These are phyloP conservation scores for Sclerodermus sp. DNA, from an alignment of 2,888 invertebrate species.

Conservation along the genomic window DNA sequence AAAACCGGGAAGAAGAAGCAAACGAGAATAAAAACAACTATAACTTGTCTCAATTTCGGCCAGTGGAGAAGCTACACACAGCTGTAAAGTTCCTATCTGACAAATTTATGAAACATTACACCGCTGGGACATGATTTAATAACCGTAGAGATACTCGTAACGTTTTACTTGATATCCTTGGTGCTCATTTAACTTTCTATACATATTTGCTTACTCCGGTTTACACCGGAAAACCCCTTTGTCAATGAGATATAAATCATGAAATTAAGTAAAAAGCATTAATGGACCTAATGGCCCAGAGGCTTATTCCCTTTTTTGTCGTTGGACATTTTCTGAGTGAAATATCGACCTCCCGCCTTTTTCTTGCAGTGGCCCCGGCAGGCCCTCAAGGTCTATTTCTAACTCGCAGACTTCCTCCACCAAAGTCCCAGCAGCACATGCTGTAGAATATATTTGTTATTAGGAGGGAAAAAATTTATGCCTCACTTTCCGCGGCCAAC, in stretches of 20 bases:
- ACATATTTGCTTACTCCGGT: too few species aligned
- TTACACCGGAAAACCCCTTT: too few species aligned
- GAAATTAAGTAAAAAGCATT: too few species aligned
- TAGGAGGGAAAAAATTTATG: too few species aligned
- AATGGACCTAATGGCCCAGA: too few species aligned
- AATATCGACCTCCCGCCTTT: constrained; percentile 27
- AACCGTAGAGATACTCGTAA: constrained; percentile 9
- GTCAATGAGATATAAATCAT: too few species aligned
- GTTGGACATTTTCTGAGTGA: constrained; percentile 15
- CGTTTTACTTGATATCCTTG: too few species aligned
- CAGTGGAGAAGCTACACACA: constrained; percentile 23
- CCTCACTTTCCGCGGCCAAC: too few species aligned
- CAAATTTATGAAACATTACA: constrained; percentile 31
- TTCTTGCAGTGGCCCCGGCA: constrained; percentile 10
- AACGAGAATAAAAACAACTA: constrained; percentile 5
- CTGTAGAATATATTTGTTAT: too few species aligned
- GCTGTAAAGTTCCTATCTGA: constrained; percentile 29
- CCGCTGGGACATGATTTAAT: constrained; percentile 29
- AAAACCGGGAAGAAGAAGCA: background rate
- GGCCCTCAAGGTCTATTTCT: constrained; percentile 16
- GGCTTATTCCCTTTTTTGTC: constrained; percentile 13
- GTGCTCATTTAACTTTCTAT: too few species aligned
- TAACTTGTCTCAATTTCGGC: constrained; percentile 18
- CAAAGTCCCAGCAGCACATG: too few species aligned
- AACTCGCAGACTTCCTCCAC: too few species aligned